Base-by-base conservation (phyloP, 2,888 invertebrate species). In the Meiosimyza decipiens region DNA sequence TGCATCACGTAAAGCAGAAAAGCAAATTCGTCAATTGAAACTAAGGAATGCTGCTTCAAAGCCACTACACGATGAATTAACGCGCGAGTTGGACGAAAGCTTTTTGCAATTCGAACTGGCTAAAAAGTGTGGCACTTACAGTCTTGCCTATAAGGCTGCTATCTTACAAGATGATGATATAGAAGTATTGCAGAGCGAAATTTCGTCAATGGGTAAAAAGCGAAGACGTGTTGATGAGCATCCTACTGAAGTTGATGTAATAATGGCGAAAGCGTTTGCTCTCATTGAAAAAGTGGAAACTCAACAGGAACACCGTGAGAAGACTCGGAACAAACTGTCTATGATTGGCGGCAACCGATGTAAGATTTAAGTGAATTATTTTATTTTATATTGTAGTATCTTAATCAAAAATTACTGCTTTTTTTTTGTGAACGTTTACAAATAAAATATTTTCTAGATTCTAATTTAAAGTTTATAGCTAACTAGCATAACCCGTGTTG, bases 61-160 rank as follows among this genome's bases (percentile, higher is more conserved):
- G 16, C 57, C 49, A 55, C 57, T 52, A 22, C 11, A 55, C 7
- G 64, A 75, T 6, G 76, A 77, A 22, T 64, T 81, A 16, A 78
- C 77, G 9, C 75, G 78, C 3, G 70, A 76, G 13, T 71, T 81
- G 22, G 80, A 81, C 65, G 76, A 79, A 3, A 78, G 78, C 2
- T 71, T 82, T 6, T 79, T 80, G 52, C 74, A 77, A 7, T 80
- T 80, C 59, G 81, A 82, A 71, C 74, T 82, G 40, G 76, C 78
- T 1, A 79, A 80, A 47, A 79, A 80, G 55, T 76, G 78, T 52
- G 78, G 77, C 52, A 65, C 74, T 1, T 80, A 77, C 57, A 76
- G 75, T 66, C 68, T 70, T 2, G 51, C 73, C 11, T 75, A 74
- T 55, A 62, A 70, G 16, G 59, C 59, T 2, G 64, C 75, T 7